Percentiles rank a stretch among this genome's conserved stretches.
phyloP scores from a whole-genome alignment of 1,140 invertebrate species.

The Drosophila erecta region DNA sequence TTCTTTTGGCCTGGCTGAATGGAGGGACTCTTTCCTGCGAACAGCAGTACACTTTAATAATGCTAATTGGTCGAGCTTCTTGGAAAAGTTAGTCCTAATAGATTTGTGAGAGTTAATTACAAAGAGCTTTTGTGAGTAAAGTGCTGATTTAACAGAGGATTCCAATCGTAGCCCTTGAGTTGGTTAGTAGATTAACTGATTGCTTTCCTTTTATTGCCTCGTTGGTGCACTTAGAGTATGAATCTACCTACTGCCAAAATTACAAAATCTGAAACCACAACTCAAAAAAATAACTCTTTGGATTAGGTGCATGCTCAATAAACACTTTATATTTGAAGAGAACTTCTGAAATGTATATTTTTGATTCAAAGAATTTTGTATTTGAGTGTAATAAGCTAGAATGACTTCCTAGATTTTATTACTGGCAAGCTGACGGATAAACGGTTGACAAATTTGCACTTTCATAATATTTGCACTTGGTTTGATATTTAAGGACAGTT shows the following conservation, averaged over 20 bases:
- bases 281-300: neutral
- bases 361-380: no score
- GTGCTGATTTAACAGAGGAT: neutral
- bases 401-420: neutral
- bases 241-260: neutral
- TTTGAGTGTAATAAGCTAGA: neutral
- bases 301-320: neutral
- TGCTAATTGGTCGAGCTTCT: conserved; percentile 55
- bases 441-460: neutral
- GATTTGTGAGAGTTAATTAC: conserved; percentile 30
- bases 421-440: neutral
- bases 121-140: conserved; percentile 4
- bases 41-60: conserved; percentile 54
- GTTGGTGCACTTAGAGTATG: neutral
- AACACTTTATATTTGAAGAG: no score
- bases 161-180: neutral
- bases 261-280: no score
- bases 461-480: neutral
- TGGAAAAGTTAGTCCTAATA: conserved; percentile 19
- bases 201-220: neutral
- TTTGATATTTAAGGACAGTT: neutral
- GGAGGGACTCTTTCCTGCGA: neutral
- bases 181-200: neutral
- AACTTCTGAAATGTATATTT: no score
- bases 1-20: neutral